Evolutionary conservation across 2,797 vertebrate genomes (phyloP).

Genomic region (Dermochelys coriacea): DNA sequence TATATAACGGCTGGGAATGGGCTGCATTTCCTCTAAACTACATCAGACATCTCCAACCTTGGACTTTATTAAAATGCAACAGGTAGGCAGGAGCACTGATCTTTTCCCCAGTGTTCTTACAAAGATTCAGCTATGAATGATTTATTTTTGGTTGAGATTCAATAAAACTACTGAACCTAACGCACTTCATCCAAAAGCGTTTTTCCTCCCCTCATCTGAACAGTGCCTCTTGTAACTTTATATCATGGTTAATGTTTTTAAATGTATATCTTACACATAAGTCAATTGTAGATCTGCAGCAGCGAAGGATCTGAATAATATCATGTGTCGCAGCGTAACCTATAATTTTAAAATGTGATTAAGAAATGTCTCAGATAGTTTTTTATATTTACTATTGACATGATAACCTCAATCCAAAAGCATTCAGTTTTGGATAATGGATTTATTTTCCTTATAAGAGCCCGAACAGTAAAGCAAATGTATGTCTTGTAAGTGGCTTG

Average conservation of each 20-base stretch:
- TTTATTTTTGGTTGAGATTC: slow-evolving; percentile 73
- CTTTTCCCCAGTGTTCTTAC: slow-evolving; percentile 62
- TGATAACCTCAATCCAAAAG: slow-evolving; percentile 76
- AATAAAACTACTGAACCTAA: slow-evolving; percentile 78
- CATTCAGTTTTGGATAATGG: slow-evolving; percentile 68
- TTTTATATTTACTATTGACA: slow-evolving; percentile 81
- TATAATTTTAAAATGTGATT: slow-evolving; percentile 79
- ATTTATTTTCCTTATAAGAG: slow-evolving; percentile 76
- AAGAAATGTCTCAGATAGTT: slow-evolving; percentile 75
- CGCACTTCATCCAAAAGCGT: slow-evolving; percentile 71
- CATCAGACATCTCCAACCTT: slow-evolving; percentile 12
- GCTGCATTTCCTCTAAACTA: slow-evolving; percentile 43
- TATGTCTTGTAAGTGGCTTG: neutral
- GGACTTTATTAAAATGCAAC: slow-evolving; percentile 60
- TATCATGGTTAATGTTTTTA: slow-evolving; percentile 76
- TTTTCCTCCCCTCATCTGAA: slow-evolving; percentile 62
- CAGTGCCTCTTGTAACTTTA: slow-evolving; percentile 77
- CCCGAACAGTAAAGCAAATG: slow-evolving; percentile 30
- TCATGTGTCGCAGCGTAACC: slow-evolving; percentile 70
- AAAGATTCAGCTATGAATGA: slow-evolving; percentile 71
- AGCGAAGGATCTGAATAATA: slow-evolving; percentile 78
- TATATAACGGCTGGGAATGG: slow-evolving; percentile 10
- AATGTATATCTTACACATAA: slow-evolving; percentile 76
- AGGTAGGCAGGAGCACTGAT: slow-evolving; percentile 27
- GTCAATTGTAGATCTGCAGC: slow-evolving; percentile 78